A percentile compares a stretch with the other conserved stretches of the same genome.
These are phyloP conservation scores for Resseliella maxima DNA, from an alignment of 2,888 invertebrate genomes.

Conservation along the genomic window DNA sequence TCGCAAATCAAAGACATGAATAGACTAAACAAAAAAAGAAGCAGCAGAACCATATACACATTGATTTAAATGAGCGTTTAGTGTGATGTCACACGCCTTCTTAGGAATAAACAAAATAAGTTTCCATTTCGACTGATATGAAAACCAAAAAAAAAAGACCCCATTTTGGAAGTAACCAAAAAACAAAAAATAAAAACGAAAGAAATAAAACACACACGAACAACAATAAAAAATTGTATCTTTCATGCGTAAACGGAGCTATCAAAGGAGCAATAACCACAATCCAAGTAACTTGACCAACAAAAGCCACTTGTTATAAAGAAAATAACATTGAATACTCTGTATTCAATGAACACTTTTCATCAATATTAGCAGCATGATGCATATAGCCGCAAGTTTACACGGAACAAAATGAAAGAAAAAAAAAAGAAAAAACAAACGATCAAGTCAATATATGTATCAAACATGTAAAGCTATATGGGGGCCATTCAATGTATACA, in stretches of 20 bases:
- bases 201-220: no score
- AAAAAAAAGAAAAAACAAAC: no score
- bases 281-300: neutral
- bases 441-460: slow-evolving; percentile 25
- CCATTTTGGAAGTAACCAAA: neutral
- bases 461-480: neutral
- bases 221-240: neutral
- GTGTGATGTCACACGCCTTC: neutral
- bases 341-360: neutral
- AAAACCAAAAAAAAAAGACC: neutral
- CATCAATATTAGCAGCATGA: neutral
- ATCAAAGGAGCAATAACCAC: neutral
- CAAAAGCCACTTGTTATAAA: slow-evolving; percentile 17
- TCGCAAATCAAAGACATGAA: neutral
- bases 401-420: no score
- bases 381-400: neutral
- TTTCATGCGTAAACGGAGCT: neutral
- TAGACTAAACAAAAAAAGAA: neutral
- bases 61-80: neutral
- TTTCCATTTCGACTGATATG: neutral
- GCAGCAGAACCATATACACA: neutral
- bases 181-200: neutral
- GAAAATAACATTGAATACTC: neutral
- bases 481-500: neutral
- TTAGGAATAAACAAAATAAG: neutral